phyloP scores from a whole-genome alignment of 2,888 invertebrate genomes.

The Drymonia ruficornis region DNA sequence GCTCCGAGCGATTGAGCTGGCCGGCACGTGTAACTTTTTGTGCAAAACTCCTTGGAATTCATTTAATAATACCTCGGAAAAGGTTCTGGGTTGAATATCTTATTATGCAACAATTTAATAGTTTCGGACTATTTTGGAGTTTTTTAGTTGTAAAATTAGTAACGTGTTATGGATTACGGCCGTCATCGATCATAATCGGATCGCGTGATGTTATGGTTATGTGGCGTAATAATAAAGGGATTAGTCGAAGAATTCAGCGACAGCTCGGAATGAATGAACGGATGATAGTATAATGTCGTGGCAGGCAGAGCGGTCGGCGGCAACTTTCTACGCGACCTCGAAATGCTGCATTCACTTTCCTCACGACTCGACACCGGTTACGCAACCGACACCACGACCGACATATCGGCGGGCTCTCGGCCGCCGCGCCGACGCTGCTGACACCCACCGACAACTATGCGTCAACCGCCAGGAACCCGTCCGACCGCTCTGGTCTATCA shows the following conservation, averaged over 20 bases:
- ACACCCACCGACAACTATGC: constrained; percentile 40
- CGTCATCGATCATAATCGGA: constrained; percentile 44
- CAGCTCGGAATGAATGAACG: constrained; percentile 44
- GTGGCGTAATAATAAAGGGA: constrained; percentile 31
- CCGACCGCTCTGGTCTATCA: constrained; percentile 40
- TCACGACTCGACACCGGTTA: constrained; percentile 79
- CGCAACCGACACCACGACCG: constrained; percentile 76
- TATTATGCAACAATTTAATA: constrained; percentile 77
- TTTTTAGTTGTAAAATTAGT: constrained; percentile 52
- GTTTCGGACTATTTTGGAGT: constrained; percentile 46
- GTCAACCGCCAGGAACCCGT: constrained; percentile 42
- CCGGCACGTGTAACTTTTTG: constrained; percentile 83
- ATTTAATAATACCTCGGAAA: constrained; percentile 63
- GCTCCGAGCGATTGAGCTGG: constrained; percentile 73
- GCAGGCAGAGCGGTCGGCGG: constrained; percentile 56
- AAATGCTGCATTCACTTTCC: constrained; percentile 84
- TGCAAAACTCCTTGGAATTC: constrained; percentile 77
- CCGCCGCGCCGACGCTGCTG: constrained; percentile 34
- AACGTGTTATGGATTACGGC: constrained; percentile 45
- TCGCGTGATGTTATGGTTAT: constrained; percentile 49
- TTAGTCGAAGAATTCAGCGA: constrained; percentile 23
- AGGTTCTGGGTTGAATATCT: constrained; percentile 71
- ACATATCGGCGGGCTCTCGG: constrained; percentile 64
- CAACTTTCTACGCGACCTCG: constrained; percentile 84
- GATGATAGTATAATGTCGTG: constrained; percentile 37